Conservation (phyloP, 2,888 invertebrate genomes). For the Eupeodes latifasciatus region DNA sequence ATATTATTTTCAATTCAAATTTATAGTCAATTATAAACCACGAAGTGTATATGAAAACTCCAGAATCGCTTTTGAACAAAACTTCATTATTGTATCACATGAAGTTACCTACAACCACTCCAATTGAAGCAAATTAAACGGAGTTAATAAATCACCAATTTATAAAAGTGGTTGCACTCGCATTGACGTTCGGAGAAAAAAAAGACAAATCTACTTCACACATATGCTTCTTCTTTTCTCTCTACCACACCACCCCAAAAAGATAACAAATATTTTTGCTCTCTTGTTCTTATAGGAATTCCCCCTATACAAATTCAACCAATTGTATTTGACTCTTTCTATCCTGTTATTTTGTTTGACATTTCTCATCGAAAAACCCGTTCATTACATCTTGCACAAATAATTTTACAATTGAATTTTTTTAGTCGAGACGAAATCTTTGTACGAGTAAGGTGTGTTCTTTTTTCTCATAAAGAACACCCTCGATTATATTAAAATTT, state of each 20-base stretch:
- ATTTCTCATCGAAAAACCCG: slow-evolving; percentile 22
- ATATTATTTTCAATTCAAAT: no score
- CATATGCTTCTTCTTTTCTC: not conserved
- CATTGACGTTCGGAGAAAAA: no score
- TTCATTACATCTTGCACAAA: slow-evolving; percentile 48
- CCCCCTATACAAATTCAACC: not conserved
- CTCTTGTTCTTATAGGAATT: not conserved
- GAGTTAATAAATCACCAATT: not conserved
- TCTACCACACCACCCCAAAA: not conserved
- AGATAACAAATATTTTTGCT: not conserved
- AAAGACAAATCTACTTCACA: not conserved
- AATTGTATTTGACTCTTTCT: not conserved
- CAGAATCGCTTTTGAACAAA: no score
- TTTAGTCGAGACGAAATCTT: slow-evolving; percentile 56
- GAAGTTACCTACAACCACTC: no score
- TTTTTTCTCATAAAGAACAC: not conserved
- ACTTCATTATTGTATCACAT: no score
- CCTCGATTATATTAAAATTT: not conserved
- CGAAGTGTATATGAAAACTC: no score
- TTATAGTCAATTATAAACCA: no score
- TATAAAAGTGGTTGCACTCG: not conserved
- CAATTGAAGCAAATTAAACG: not conserved
- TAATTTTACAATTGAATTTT: slow-evolving; percentile 1
- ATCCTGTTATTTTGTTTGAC: slow-evolving; percentile 14
- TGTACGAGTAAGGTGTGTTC: slow-evolving; percentile 29